These are phyloP conservation scores for Cladorhizidae sp. DNA, from an alignment of 37 sponge, comb jelly and placozoan species.

Conservation along the genomic window DNA sequence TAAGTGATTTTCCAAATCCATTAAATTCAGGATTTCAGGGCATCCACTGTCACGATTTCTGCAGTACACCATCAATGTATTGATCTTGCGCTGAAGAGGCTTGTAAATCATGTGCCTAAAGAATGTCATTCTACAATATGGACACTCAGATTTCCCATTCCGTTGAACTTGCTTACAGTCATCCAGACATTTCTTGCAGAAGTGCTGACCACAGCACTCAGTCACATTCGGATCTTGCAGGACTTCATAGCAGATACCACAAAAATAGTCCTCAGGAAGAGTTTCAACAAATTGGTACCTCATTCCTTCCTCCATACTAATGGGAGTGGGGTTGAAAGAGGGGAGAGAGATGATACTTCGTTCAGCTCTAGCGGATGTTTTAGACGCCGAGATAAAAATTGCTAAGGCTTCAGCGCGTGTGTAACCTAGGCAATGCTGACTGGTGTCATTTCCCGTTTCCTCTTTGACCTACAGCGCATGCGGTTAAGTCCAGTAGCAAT, in stretches of 20 bases:
- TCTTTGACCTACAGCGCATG: too few relatives aligned
- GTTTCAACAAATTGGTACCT: background rate
- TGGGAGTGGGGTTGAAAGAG: too few relatives aligned
- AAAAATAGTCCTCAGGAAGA: conserved; percentile 12
- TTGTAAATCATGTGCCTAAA: background rate
- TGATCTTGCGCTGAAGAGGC: background rate
- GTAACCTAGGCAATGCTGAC: too few relatives aligned
- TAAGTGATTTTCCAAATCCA: conserved; percentile 12
- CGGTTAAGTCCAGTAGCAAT: too few relatives aligned
- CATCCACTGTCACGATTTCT: conserved; percentile 20
- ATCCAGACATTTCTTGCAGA: conserved; percentile 13
- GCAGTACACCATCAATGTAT: conserved; percentile 32
- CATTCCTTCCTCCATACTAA: too few relatives aligned
- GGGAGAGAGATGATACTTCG: too few relatives aligned
- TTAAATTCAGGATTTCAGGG: conserved; percentile 3
- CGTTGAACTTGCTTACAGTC: background rate
- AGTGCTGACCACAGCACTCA: conserved; percentile 33
- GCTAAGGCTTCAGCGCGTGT: too few relatives aligned
- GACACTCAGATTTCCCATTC: conserved; percentile 7
- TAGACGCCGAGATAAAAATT: too few relatives aligned
- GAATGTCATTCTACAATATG: background rate
- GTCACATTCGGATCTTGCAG: conserved; percentile 21
- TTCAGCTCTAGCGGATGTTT: too few relatives aligned
- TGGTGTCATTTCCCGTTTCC: too few relatives aligned
- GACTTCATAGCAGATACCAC: conserved; percentile 16